These are phyloP conservation scores for Pararge aegeria DNA, from an alignment of 1,140 invertebrate species.

Conservation along the genomic window DNA sequence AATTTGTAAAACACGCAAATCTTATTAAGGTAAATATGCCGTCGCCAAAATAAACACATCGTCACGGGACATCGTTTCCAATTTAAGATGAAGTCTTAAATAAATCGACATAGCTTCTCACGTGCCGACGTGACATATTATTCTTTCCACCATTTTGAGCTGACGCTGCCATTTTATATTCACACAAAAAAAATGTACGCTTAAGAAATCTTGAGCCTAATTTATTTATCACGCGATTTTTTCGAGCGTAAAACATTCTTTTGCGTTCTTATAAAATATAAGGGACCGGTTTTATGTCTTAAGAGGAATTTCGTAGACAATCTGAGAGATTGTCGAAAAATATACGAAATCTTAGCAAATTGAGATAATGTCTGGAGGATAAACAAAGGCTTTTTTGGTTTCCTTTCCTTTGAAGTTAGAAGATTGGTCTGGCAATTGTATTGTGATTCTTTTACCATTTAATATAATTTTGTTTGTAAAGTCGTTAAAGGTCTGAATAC, in stretches of 20 bases:
- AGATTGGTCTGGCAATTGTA: background rate
- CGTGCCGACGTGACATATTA: conserved; percentile 37
- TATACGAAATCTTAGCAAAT: conserved; percentile 13
- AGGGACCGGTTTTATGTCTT: conserved; percentile 28
- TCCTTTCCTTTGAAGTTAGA: background rate
- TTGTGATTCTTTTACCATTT: background rate
- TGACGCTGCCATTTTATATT: conserved; percentile 38
- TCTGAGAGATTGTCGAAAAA: conserved; percentile 22
- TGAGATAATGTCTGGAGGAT: background rate
- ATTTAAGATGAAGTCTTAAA: conserved; percentile 31
- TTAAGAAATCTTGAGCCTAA: conserved; percentile 42
- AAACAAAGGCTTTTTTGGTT: background rate
- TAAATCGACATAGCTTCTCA: conserved; percentile 42
- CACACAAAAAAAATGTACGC: conserved; percentile 41
- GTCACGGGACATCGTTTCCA: conserved; percentile 17
- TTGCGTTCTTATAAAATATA: conserved; percentile 25
- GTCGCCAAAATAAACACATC: conserved; percentile 14
- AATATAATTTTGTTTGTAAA: too few species aligned
- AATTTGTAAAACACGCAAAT: too few species aligned
- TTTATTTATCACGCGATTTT: conserved; percentile 48
- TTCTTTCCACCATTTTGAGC: conserved; percentile 35
- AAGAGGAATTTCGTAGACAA: conserved; percentile 23
- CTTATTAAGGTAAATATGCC: background rate
- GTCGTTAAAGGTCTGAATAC: too few species aligned
- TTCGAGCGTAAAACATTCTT: conserved; percentile 33